Conservation (phyloP, 2,113 vertebrate genomes). For the Noctilio leporinus region DNA sequence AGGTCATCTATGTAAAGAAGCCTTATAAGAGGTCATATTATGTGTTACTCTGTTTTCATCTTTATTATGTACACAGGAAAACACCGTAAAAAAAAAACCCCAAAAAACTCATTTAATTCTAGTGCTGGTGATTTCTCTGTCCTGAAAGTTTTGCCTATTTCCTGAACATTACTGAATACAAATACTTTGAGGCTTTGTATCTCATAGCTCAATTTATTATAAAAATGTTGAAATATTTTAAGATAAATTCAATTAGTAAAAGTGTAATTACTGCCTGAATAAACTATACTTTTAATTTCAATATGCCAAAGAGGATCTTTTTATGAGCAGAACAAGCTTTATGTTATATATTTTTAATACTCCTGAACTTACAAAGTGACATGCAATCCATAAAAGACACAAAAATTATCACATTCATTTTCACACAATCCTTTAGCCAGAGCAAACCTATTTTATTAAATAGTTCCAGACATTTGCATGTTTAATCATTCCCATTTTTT, state of each 20-base stretch:
- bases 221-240: constrained; percentile 73
- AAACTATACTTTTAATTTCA: constrained; percentile 71
- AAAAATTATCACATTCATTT: constrained; percentile 12
- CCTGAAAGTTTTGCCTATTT: constrained; percentile 37
- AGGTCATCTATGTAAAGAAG: neutral
- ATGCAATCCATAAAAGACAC: constrained; percentile 27
- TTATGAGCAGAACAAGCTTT: constrained; percentile 48
- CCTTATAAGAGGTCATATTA: neutral
- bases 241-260: constrained; percentile 73
- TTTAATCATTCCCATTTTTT: neutral
- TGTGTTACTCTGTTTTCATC: neutral
- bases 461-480: neutral
- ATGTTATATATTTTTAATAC: constrained; percentile 64
- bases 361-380: constrained; percentile 62
- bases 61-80: neutral
- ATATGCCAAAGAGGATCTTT: constrained; percentile 66
- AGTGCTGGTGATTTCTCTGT: neutral
- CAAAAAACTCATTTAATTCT: neutral
- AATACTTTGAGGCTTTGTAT: constrained; percentile 50
- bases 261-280: constrained; percentile 67
- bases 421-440: neutral
- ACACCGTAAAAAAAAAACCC: too few species aligned
- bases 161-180: constrained; percentile 31
- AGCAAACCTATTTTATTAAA: neutral
- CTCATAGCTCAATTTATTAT: constrained; percentile 63